phyloP scores from a whole-genome alignment of 2,888 invertebrate species.

The Lingula anatina region DNA sequence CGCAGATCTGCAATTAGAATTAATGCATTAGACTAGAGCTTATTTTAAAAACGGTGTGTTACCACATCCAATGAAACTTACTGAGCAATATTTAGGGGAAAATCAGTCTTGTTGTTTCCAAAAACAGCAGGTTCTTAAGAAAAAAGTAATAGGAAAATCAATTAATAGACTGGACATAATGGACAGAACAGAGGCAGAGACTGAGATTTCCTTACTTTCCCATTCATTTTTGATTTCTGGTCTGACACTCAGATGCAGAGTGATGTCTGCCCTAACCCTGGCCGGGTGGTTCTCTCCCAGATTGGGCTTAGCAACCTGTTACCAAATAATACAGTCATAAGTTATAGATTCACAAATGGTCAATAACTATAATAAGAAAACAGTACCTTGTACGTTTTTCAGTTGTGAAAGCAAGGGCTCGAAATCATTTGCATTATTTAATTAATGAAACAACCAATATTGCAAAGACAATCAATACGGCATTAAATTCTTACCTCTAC shows the following conservation, averaged over 20 bases:
- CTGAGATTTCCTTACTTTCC: constrained; percentile 65
- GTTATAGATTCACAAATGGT: too few species aligned
- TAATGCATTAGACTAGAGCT: not conserved
- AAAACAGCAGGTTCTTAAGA: too few species aligned
- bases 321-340: too few species aligned
- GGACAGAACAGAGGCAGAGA: too few species aligned
- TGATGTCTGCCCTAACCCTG: constrained; percentile 89
- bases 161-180: too few species aligned
- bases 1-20: constrained; percentile 60
- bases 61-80: too few species aligned
- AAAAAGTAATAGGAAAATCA: too few species aligned
- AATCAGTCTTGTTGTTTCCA: too few species aligned
- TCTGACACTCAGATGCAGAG: constrained; percentile 84
- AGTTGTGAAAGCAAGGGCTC: not conserved
- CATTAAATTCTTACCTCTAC: constrained; percentile 96
- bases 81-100: too few species aligned
- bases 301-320: constrained; percentile 57
- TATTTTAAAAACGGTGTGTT: too few species aligned
- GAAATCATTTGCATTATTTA: not conserved
- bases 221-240: constrained; percentile 92
- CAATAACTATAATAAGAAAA: too few species aligned
- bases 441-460: not conserved
- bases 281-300: constrained; percentile 89
- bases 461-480: not conserved
- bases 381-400: not conserved